Base-by-base conservation (phyloP, 2,888 invertebrate species). In the Andrena bucephala region DNA sequence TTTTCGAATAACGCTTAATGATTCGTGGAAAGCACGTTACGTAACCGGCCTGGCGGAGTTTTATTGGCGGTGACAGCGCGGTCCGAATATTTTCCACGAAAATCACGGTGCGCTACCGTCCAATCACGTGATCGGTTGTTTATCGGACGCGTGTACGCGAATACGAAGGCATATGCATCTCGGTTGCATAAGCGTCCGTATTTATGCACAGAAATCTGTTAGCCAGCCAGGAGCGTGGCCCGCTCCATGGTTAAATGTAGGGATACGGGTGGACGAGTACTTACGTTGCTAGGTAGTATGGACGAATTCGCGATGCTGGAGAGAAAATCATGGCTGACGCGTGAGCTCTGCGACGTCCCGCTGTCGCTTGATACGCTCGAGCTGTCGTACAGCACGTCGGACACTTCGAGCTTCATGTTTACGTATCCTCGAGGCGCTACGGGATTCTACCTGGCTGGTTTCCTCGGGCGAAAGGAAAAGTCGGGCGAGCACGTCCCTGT, bases 341-440 rank as follows among this genome's bases (percentile, higher is more conserved):
- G 95, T 36, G 96, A 96, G 81, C 94, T 95, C 91, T 95, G 95
- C 60, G 95, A 95, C 20, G 90, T 95, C 86, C 95, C 95, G 90
- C 95, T 95, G 92, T 96, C 95, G 92, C 95, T 95, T 84, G 96
- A 95, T 87, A 94, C 95, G 94, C 95, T 95, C 78, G 95, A 95
- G 91, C 95, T 95, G 93, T 95, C 95, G 87, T 95, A 95, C 87
- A 95, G 94, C 88, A 94, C 95, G 92, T 96, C 96, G 94, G 95
- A 95, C 79, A 95, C 94, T 91, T 96, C 96, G 87, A 95, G 94
- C 95, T 95, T 96, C 96, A 96, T 96, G 92, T 84, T 90, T 85
- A 77, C 71, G 68, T 72, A 52, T 60, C 57, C 24, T 68, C 27
- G 57, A 57, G 52, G 42, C 59, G 52, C 54, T 59, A 68, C 13